Conservation (phyloP, 2,888 invertebrate genomes). For the Dryobotodes eremita region DNA sequence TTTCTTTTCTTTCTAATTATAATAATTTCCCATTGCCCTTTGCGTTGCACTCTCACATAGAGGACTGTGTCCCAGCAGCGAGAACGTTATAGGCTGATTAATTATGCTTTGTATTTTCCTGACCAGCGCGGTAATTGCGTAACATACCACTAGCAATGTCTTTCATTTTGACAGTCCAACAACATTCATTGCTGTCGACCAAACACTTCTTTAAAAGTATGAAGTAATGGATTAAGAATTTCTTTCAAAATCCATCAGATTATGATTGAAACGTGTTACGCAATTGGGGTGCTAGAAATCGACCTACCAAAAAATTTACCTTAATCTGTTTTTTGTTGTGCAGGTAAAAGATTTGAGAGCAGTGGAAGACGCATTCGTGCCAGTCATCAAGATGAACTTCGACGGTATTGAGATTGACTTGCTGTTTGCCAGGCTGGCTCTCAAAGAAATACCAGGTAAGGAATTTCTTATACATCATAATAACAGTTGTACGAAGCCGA, state of each 20-base stretch:
- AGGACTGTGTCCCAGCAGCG: background rate
- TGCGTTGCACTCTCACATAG: background rate
- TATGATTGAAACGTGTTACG: background rate
- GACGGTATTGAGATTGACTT: constrained; percentile 99
- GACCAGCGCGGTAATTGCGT: background rate
- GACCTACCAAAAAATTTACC: background rate
- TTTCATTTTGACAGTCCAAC: background rate
- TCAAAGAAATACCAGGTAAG: constrained; percentile 98
- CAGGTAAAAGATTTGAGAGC: constrained; percentile 92
- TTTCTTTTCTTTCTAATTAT: too few species aligned
- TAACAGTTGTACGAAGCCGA: background rate
- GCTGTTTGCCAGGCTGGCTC: constrained; percentile 97
- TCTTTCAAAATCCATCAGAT: background rate
- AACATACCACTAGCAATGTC: background rate
- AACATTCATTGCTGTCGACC: background rate
- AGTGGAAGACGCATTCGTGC: constrained; percentile 99
- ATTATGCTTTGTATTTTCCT: background rate
- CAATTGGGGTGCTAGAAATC: background rate
- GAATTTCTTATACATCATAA: background rate
- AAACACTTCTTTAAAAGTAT: too few species aligned
- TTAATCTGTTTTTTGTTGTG: background rate
- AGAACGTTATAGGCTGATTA: background rate
- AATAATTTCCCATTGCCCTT: background rate
- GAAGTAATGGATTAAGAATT: background rate
- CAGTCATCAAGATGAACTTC: constrained; percentile 99